Percentiles rank a stretch among this genome's conserved stretches.
phyloP scores from a whole-genome alignment of 1,140 invertebrate species.

The Mylabris phalerata region DNA sequence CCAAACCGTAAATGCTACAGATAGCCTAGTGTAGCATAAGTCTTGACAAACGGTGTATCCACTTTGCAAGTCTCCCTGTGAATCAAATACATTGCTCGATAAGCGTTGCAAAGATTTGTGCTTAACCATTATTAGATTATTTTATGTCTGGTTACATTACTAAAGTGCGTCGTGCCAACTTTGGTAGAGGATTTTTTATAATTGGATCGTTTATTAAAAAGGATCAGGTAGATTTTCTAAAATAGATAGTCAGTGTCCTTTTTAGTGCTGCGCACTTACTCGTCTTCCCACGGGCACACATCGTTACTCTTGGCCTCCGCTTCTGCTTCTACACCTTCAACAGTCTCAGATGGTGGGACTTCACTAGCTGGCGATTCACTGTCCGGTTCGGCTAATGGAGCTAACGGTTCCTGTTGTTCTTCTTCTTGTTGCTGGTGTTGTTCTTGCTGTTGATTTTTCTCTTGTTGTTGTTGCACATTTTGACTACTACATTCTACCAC shows the following conservation, averaged over 20 bases:
- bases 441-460: neutral
- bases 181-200: no score
- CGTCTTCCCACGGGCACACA: slow-evolving; percentile 83
- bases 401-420: slow-evolving; percentile 36
- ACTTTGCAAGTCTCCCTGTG: slow-evolving; percentile 73
- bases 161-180: no score
- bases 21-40: slow-evolving; percentile 81
- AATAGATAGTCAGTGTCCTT: no score
- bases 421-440: neutral
- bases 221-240: no score
- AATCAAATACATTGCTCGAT: slow-evolving; percentile 9
- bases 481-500: no score
- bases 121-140: no score
- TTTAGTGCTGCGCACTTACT: slow-evolving; percentile 55
- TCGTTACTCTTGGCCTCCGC: slow-evolving; percentile 58
- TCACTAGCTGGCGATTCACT: slow-evolving; percentile 53
- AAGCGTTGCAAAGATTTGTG: no score
- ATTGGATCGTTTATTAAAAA: no score
- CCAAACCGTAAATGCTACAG: slow-evolving; percentile 52
- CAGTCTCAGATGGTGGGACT: slow-evolving; percentile 29
- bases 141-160: no score
- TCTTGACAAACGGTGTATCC: slow-evolving; percentile 83
- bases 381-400: slow-evolving; percentile 57
- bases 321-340: slow-evolving; percentile 16
- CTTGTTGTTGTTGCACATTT: no score